A percentile compares a stretch with the other conserved stretches of the same genome.
phyloP scores from a whole-genome alignment of 2,888 invertebrate species.

The Tuta absoluta region DNA sequence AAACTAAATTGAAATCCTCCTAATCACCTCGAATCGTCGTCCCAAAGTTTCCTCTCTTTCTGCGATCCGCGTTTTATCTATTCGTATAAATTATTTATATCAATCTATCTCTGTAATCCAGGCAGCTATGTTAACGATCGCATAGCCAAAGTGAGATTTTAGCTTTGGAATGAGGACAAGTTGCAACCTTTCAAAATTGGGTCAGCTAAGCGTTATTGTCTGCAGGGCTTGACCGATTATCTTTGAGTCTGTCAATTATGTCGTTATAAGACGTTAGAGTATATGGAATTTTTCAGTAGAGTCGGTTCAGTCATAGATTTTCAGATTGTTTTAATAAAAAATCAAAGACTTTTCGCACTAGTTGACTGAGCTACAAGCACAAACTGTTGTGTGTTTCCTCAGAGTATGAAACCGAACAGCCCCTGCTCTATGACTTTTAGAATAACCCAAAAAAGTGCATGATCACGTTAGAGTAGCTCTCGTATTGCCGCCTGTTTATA shows the following conservation, averaged over 20 bases:
- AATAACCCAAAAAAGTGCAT: too few species aligned
- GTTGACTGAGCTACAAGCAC: too few species aligned
- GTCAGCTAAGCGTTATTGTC: constrained; percentile 58
- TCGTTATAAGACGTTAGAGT: too few species aligned
- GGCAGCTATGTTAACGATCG: constrained; percentile 20
- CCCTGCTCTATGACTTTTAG: too few species aligned
- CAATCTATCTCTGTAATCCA: constrained; percentile 14
- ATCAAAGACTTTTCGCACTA: too few species aligned
- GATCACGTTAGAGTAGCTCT: too few species aligned
- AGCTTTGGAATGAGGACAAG: constrained; percentile 64
- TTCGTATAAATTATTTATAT: constrained; percentile 18
- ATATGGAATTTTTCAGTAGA: too few species aligned
- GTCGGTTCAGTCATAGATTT: not conserved
- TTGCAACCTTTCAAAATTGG: constrained; percentile 69
- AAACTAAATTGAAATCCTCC: constrained; percentile 1
- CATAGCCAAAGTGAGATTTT: constrained; percentile 44
- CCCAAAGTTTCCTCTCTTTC: not conserved
- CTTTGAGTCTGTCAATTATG: constrained; percentile 26
- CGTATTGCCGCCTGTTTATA: too few species aligned
- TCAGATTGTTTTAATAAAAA: not conserved
- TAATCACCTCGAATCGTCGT: not conserved
- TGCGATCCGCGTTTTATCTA: not conserved
- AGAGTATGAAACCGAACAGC: too few species aligned
- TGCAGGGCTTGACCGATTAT: constrained; percentile 37
- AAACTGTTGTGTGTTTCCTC: too few species aligned